Evolutionary conservation across 1,140 invertebrate species (phyloP).

Genomic region (Calliphora vicina): DNA sequence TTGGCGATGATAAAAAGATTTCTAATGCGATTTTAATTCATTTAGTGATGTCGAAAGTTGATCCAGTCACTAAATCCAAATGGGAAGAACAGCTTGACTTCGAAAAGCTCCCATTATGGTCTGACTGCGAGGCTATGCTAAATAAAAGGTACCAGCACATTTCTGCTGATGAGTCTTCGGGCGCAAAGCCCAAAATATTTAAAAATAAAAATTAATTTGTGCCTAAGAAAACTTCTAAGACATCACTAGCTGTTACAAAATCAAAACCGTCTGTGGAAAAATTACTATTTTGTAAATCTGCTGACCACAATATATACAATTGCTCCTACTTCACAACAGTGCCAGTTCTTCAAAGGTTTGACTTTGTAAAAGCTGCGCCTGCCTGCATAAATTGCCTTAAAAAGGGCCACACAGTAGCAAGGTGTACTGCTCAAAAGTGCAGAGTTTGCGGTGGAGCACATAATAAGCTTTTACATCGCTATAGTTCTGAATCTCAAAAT

Average conservation of each 20-base stretch:
- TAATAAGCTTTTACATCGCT: constrained; percentile 17
- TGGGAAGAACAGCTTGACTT: constrained; percentile 37
- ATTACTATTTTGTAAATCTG: constrained; percentile 19
- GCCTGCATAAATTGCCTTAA: too few species aligned
- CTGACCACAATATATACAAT: neutral
- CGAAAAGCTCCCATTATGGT: constrained; percentile 29
- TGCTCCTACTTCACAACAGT: neutral
- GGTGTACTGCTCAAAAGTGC: too few species aligned
- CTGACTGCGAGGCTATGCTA: constrained; percentile 18
- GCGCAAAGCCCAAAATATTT: too few species aligned
- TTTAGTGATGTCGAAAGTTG: constrained; percentile 36
- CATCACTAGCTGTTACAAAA: neutral
- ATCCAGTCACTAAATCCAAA: too few species aligned
- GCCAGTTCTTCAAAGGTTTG: too few species aligned
- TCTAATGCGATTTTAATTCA: constrained; percentile 23
- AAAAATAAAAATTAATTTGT: too few species aligned
- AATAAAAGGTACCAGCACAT: constrained; percentile 35
- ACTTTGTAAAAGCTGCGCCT: too few species aligned
- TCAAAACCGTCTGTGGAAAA: neutral
- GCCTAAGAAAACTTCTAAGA: neutral
- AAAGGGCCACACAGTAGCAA: too few species aligned
- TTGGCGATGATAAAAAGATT: constrained; percentile 28
- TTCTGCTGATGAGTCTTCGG: too few species aligned
- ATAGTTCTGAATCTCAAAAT: neutral
- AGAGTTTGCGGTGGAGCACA: constrained; percentile 22